These are phyloP conservation scores for Drosophila novamexicana DNA, from an alignment of 1,140 invertebrate genomes.

Conservation along the genomic window DNA sequence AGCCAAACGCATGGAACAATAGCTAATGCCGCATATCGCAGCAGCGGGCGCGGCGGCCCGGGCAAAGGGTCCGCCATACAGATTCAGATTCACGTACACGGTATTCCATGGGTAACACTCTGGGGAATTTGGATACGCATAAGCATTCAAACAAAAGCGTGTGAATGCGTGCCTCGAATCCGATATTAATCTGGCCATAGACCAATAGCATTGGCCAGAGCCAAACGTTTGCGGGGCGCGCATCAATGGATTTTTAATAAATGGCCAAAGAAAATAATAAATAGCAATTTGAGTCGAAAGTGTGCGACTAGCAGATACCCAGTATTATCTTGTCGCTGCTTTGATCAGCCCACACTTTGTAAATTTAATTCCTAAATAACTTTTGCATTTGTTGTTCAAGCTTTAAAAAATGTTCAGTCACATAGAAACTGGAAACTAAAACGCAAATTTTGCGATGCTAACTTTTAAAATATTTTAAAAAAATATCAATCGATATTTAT, in stretches of 20 bases:
- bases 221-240: slow-evolving; percentile 26
- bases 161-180: slow-evolving; percentile 77
- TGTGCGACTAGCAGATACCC: slow-evolving; percentile 1
- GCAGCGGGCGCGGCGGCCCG: slow-evolving; percentile 7
- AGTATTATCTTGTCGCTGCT: no score
- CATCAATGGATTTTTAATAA: slow-evolving; percentile 82
- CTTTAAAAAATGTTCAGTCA: no score
- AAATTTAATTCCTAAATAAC: no score
- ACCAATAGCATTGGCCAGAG: slow-evolving; percentile 22
- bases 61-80: slow-evolving; percentile 44
- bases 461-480: no score
- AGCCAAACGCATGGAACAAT: slow-evolving; percentile 46
- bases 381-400: no score
- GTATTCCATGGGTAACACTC: slow-evolving; percentile 36
- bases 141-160: slow-evolving; percentile 70
- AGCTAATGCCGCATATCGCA: slow-evolving; percentile 54
- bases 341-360: no score
- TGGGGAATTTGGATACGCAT: slow-evolving; percentile 81
- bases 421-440: no score
- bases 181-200: slow-evolving; percentile 64
- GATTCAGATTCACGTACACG: slow-evolving; percentile 44
- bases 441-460: no score
- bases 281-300: background rate
- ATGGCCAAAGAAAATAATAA: slow-evolving; percentile 54
- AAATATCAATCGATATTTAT: no score